These are phyloP conservation scores for Sphaerophoria taeniata DNA, from an alignment of 2,888 invertebrate genomes.

Conservation along the genomic window DNA sequence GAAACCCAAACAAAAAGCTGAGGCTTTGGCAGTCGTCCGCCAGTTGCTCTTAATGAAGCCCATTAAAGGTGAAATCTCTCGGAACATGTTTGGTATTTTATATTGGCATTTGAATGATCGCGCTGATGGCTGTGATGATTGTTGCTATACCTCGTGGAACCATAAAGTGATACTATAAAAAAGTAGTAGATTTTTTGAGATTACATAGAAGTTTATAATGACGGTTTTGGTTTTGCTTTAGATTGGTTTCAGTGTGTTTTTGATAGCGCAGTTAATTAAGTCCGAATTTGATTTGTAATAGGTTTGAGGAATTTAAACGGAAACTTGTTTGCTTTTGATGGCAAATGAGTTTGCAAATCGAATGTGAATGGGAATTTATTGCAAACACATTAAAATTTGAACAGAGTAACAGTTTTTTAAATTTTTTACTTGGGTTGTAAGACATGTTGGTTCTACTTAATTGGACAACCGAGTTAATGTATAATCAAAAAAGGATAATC, in stretches of 20 bases:
- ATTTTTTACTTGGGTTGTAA: no score
- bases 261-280: slow-evolving; percentile 15
- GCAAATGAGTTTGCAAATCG: background rate
- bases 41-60: slow-evolving; percentile 46
- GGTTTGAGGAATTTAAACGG: background rate
- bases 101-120: slow-evolving; percentile 66
- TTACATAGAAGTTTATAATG: slow-evolving; percentile 7
- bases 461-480: no score
- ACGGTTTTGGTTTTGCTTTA: background rate
- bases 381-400: background rate
- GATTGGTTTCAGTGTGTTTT: background rate
- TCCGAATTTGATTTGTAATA: slow-evolving; percentile 20
- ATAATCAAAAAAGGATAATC: no score
- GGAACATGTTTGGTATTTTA: slow-evolving; percentile 56
- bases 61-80: slow-evolving; percentile 46
- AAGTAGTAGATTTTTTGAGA: slow-evolving; percentile 27
- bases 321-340: slow-evolving; percentile 16
- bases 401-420: background rate
- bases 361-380: background rate
- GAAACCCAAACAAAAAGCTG: slow-evolving; percentile 5
- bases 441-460: no score
- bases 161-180: slow-evolving; percentile 9
- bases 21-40: background rate
- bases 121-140: background rate
- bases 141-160: background rate